Evolutionary conservation across 2,113 vertebrate species (phyloP).

Genomic region (Stegostoma tigrinum): DNA sequence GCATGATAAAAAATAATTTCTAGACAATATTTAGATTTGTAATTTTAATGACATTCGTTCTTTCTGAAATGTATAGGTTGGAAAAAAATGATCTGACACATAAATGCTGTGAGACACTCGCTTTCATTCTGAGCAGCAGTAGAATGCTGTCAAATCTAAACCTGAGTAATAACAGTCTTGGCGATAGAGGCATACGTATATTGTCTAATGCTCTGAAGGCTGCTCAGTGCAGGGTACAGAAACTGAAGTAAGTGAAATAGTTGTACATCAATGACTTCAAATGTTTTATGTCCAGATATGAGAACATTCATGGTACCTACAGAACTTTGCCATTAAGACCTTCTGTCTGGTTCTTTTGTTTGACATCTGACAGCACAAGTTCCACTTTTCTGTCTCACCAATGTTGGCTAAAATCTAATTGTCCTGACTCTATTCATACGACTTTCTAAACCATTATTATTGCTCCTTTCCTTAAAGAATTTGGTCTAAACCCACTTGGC

Average conservation of each 20-base stretch:
- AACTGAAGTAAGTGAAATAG: conserved; percentile 5
- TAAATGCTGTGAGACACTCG: not conserved
- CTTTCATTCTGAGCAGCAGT: not conserved
- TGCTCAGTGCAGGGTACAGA: not conserved
- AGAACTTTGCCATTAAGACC: not conserved
- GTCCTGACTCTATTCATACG: not conserved
- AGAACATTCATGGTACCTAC: not conserved
- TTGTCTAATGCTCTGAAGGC: not conserved
- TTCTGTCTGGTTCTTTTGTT: not conserved
- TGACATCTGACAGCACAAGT: not conserved
- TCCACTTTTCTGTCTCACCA: not conserved
- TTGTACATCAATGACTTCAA: not conserved
- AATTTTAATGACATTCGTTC: not conserved
- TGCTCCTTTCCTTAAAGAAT: not conserved
- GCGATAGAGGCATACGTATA: not conserved
- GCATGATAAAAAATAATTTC: not conserved
- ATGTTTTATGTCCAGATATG: not conserved
- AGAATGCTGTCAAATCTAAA: not conserved
- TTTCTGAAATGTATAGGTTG: not conserved
- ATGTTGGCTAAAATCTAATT: not conserved
- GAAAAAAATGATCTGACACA: conserved; percentile 24
- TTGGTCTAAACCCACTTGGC: not conserved
- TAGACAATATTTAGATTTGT: not conserved
- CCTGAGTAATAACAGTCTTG: not conserved
- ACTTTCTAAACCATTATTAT: not conserved